Conservation (phyloP, 2,113 vertebrate genomes). For the Stercorarius parasiticus region DNA sequence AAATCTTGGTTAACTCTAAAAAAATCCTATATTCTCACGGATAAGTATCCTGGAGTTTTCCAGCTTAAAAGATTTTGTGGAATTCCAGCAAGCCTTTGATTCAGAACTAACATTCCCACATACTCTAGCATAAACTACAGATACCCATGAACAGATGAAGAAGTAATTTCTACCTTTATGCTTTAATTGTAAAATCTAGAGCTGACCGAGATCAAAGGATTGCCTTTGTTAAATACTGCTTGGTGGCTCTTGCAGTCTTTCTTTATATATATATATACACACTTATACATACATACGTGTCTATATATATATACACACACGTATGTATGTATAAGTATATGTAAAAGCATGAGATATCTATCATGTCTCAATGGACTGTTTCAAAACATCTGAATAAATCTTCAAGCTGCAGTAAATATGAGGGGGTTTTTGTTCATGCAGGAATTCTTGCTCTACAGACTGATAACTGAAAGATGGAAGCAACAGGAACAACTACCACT, state of each 20-base stretch:
- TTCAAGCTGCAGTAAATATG: neutral
- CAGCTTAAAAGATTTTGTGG: neutral
- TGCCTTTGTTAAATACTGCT: neutral
- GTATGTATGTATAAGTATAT: neutral
- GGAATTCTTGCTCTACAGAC: neutral
- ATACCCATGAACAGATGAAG: neutral
- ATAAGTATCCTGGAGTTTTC: neutral
- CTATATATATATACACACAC: too few relatives aligned
- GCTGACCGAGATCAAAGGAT: neutral
- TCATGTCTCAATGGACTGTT: neutral
- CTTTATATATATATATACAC: too few relatives aligned
- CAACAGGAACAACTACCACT: neutral
- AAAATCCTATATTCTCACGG: neutral
- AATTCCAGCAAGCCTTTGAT: neutral
- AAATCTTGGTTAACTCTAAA: neutral
- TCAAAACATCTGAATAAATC: neutral
- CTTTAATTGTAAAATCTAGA: neutral
- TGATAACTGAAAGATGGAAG: neutral
- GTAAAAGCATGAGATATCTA: neutral
- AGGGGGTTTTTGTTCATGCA: neutral
- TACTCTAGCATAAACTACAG: neutral
- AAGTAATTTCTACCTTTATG: neutral
- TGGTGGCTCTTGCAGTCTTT: neutral
- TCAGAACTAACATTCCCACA: neutral
- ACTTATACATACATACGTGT: too few relatives aligned